Conservation (phyloP, 2,797 vertebrate species). For the Anguilla megastoma region DNA sequence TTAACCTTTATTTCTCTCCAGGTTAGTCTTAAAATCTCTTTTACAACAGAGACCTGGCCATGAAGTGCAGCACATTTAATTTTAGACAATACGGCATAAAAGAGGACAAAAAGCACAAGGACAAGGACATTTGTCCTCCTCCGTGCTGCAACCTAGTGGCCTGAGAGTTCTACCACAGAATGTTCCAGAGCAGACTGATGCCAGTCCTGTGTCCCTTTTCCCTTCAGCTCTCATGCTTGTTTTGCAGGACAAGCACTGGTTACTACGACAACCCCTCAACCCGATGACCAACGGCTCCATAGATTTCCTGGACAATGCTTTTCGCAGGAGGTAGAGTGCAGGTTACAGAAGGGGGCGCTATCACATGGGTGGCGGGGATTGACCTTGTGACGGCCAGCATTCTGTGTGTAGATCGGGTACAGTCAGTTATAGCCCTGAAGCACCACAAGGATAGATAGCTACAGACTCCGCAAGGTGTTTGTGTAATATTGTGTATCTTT, state of each 20-base stretch:
- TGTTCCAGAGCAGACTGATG: background rate
- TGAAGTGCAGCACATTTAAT: too few species aligned
- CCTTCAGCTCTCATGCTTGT: background rate
- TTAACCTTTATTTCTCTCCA: too few species aligned
- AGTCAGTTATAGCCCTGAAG: background rate
- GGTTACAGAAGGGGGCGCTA: background rate
- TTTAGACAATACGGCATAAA: too few species aligned
- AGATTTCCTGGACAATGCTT: slow-evolving; percentile 69
- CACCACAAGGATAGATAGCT: background rate
- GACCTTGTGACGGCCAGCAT: background rate
- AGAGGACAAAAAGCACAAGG: too few species aligned
- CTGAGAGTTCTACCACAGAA: background rate
- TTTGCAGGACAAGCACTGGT: slow-evolving; percentile 78
- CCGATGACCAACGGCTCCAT: slow-evolving; percentile 72
- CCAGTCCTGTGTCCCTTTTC: background rate
- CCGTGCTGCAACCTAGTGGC: slow-evolving; percentile 29
- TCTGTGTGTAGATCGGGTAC: background rate
- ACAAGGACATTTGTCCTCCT: background rate
- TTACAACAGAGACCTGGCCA: too few species aligned
- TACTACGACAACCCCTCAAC: slow-evolving; percentile 74
- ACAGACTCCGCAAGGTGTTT: background rate
- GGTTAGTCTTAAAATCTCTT: too few species aligned
- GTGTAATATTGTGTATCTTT: background rate
- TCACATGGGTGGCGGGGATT: background rate
- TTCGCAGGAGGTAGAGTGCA: slow-evolving; percentile 63